A percentile compares a stretch with the other conserved stretches of the same genome.
Evolutionary conservation across 2,888 invertebrate species (phyloP).

Genomic region (Willowsia nigromaculata): DNA sequence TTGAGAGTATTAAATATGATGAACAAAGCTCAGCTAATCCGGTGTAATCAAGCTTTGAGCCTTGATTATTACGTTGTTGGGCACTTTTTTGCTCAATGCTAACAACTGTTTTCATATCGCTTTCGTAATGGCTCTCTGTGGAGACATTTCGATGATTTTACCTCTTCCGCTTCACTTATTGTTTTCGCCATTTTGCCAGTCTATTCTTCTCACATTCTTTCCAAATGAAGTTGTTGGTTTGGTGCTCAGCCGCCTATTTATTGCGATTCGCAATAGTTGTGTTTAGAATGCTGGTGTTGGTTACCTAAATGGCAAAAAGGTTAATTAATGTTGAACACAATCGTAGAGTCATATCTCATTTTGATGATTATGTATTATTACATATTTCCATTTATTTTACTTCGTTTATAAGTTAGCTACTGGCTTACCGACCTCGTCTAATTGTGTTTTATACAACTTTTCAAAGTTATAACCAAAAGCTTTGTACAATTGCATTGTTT

Average conservation of each 20-base stretch:
- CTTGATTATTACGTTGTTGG: conserved; percentile 27
- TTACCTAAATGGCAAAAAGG: not conserved
- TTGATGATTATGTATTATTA: no score
- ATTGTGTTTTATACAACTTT: no score
- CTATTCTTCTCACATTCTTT: not conserved
- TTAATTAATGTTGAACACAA: not conserved
- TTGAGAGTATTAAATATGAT: conserved; percentile 49
- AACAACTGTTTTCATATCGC: conserved; percentile 52
- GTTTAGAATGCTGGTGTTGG: not conserved
- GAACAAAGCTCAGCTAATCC: conserved; percentile 58
- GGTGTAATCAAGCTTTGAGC: conserved; percentile 63
- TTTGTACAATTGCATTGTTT: not conserved
- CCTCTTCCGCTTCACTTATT: conserved; percentile 8
- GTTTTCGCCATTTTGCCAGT: not conserved
- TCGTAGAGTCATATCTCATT: no score
- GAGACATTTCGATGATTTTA: conserved; percentile 47
- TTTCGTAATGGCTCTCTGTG: conserved; percentile 44
- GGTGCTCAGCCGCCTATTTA: not conserved
- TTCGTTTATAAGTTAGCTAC: no score
- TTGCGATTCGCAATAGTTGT: not conserved
- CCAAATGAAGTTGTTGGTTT: conserved; percentile 44
- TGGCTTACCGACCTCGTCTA: no score
- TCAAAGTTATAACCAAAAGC: no score
- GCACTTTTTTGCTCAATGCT: not conserved
- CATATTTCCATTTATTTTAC: no score